Conservation (phyloP, 2,797 vertebrate genomes). For the Pelodytes ibericus region DNA sequence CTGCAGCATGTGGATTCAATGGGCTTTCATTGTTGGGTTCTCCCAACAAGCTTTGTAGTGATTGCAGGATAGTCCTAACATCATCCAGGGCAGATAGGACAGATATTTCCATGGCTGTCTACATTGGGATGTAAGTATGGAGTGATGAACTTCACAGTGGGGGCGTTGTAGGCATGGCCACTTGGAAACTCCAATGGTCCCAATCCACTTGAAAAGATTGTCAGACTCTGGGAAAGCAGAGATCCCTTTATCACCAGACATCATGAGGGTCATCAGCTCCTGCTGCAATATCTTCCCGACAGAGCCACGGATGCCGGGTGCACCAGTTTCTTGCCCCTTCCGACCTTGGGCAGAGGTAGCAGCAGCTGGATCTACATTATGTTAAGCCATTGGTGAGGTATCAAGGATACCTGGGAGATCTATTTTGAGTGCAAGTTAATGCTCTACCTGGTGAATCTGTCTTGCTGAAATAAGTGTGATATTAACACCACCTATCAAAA, state of each 20-base stretch:
- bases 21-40: slow-evolving; percentile 94
- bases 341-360: slow-evolving; percentile 70
- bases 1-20: slow-evolving; percentile 84
- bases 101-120: slow-evolving; percentile 92
- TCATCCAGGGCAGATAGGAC: slow-evolving; percentile 92
- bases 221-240: slow-evolving; percentile 95
- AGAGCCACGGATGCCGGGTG: slow-evolving; percentile 78
- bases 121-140: slow-evolving; percentile 94
- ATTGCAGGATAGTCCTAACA: slow-evolving; percentile 89
- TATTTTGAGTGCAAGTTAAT: too few relatives aligned
- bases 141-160: slow-evolving; percentile 87
- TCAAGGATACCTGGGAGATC: too few relatives aligned
- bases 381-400: slow-evolving; percentile 83
- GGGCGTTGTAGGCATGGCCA: slow-evolving; percentile 90
- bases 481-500: too few relatives aligned
- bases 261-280: slow-evolving; percentile 96
- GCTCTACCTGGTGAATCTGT: too few relatives aligned
- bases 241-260: slow-evolving; percentile 92
- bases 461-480: too few relatives aligned
- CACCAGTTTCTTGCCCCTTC: slow-evolving; percentile 81
- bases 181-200: slow-evolving; percentile 94
- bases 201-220: slow-evolving; percentile 95
- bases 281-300: slow-evolving; percentile 94
- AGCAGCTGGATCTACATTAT: slow-evolving; percentile 88
- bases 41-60: slow-evolving; percentile 92